Conservation (phyloP, 2,888 invertebrate genomes). For the Nephrotoma guestfalica region DNA sequence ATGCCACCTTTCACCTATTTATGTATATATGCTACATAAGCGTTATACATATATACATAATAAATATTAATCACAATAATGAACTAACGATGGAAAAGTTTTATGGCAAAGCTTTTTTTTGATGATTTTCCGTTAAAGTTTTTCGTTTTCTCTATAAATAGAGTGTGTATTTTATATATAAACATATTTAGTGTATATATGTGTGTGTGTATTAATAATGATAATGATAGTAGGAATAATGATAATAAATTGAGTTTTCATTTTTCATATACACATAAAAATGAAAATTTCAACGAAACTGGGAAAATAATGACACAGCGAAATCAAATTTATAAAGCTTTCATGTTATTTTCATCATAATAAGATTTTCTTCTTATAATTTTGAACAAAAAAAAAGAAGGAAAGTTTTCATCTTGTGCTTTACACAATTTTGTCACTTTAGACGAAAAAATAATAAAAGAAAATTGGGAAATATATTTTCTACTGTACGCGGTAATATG, state of each 20-base stretch:
- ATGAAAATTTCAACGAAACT: background rate
- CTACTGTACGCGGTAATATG: background rate
- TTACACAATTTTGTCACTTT: background rate
- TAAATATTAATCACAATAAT: background rate
- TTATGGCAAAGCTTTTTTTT: background rate
- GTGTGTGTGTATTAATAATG: background rate
- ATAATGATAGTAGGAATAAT: background rate
- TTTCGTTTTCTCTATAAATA: background rate
- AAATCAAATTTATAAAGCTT: background rate
- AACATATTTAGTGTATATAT: background rate
- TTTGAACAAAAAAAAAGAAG: background rate
- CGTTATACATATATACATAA: background rate
- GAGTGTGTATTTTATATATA: background rate
- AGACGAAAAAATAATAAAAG: background rate
- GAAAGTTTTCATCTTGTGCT: background rate
- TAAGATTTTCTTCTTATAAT: background rate
- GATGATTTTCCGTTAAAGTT: background rate
- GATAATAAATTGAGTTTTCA: background rate
- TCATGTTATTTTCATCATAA: background rate
- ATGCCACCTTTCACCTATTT: background rate
- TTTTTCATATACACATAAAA: background rate
- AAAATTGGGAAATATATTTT: background rate
- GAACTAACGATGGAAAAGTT: background rate
- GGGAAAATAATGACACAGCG: background rate
- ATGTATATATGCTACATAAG: background rate